A percentile compares a stretch with the other conserved stretches of the same genome.
Evolutionary conservation across 2,113 vertebrate species (phyloP).

Genomic region (Clupea harengus): DNA sequence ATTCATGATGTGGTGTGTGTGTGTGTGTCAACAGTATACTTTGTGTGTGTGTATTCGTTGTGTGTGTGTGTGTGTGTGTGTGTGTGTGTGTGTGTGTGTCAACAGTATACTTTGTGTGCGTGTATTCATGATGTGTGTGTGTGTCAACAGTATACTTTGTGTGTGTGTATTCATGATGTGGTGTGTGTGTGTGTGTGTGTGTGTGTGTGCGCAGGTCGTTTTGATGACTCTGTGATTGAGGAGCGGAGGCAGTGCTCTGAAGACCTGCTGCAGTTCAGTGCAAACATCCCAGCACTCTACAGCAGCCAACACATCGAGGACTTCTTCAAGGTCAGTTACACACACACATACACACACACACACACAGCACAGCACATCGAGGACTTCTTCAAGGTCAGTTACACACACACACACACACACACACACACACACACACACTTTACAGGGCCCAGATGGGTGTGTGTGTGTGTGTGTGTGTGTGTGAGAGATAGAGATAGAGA

Average conservation of each 20-base stretch:
- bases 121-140: neutral
- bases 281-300: conserved; percentile 91
- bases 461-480: no score
- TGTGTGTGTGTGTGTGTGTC: neutral
- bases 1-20: no score
- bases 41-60: neutral
- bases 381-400: conserved; percentile 92
- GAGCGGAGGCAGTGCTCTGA: conserved; percentile 95
- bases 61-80: neutral
- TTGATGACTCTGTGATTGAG: conserved; percentile 92
- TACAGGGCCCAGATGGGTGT: no score
- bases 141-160: neutral
- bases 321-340: conserved; percentile 89
- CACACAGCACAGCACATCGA: conserved; percentile 84
- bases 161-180: neutral
- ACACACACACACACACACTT: no score
- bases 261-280: conserved; percentile 95
- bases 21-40: no score
- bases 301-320: conserved; percentile 90
- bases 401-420: conserved; percentile 11
- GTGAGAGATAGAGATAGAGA: no score
- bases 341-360: conserved; percentile 43
- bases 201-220: conserved; percentile 79
- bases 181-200: conserved; percentile 26
- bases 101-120: neutral